Evolutionary conservation across 2,113 vertebrate genomes (phyloP), one percentile per base, ranked within the genome.

Genomic region (Argyrosomus japonicus): DNA sequence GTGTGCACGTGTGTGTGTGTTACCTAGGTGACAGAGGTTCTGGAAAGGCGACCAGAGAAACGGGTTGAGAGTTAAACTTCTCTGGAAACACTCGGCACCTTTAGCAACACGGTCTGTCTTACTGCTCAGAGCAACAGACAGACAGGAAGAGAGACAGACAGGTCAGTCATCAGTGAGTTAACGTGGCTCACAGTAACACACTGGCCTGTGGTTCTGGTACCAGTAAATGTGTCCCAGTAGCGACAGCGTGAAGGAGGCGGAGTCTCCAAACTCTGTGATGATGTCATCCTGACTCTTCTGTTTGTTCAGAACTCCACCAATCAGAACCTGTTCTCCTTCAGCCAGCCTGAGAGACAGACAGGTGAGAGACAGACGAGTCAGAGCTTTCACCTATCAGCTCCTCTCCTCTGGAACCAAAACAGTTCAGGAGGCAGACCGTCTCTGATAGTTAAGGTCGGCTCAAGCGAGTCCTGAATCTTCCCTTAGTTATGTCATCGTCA

Each of bases 11-110:
- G 69, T 40, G 17, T 56, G n/a, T 12, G 13, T 15, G 45, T 94
- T 95, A 99, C 98, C 98, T 93, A 99, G 97, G 95, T 99, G 98
- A 96, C 98, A 99, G 53, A 99, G 95, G 14, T 96, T 97, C 91
- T 99, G 97, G 92, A 99, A 99, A 19, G 98, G 97, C 62, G 97
- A 97, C 98, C 98, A 99, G 85, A 99, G 96, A 91, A 99, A 99
- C 77, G 98, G 98, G 92, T 99, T 99, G 94, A 99, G 96, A 90
- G 95, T 97, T 95, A 99, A 96, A 97, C 98, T 99, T 95, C 95
- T 98, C 96, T 98, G 98, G 95, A 98, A 99, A 96, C 98, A 99
- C 95, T 99, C 98, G 4, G 98, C 97, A 92, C 98, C 98, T 97
- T 98, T 99, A 92, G 97, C 96, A 27, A 87, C 90, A 19, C 93